Conservation (phyloP, 2,888 invertebrate species). For the Drosophila prolongata region DNA sequence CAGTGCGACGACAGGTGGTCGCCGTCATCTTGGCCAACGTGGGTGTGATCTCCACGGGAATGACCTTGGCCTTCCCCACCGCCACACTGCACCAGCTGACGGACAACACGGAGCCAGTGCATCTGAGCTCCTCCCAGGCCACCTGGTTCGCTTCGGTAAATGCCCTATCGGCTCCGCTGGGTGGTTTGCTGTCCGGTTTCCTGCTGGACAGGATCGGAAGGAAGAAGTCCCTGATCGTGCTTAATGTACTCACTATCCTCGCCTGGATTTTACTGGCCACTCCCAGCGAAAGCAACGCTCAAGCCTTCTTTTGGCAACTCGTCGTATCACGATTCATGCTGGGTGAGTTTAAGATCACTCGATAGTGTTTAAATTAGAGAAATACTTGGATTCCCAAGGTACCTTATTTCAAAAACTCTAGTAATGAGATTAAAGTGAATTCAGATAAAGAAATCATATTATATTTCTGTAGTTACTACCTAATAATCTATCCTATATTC, state of each 20-base stretch:
- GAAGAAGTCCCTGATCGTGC: constrained; percentile 78
- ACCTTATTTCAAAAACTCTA: too few relatives aligned
- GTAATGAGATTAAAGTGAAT: too few relatives aligned
- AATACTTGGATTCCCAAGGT: too few relatives aligned
- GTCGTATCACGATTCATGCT: constrained; percentile 81
- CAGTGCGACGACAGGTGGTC: constrained; percentile 79
- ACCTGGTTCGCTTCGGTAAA: constrained; percentile 84
- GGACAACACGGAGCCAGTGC: constrained; percentile 66
- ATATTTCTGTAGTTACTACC: too few relatives aligned
- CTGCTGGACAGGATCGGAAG: constrained; percentile 83
- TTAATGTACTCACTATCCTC: constrained; percentile 79
- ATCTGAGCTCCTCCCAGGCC: constrained; percentile 73
- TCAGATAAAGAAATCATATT: too few relatives aligned
- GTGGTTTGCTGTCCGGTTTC: constrained; percentile 81
- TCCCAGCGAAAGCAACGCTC: constrained; percentile 65
- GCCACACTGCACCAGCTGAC: constrained; percentile 78
- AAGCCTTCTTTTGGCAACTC: constrained; percentile 78
- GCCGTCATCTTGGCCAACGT: constrained; percentile 83
- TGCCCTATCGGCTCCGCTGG: constrained; percentile 81
- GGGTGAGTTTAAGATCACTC: constrained; percentile 60
- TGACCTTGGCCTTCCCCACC: constrained; percentile 82
- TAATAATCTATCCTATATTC: neutral
- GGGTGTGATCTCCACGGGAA: constrained; percentile 81
- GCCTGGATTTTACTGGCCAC: constrained; percentile 82
- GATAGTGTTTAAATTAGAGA: too few relatives aligned